Evolutionary conservation across 1,140 invertebrate species (phyloP).

Genomic region (Ectropis grisescens): DNA sequence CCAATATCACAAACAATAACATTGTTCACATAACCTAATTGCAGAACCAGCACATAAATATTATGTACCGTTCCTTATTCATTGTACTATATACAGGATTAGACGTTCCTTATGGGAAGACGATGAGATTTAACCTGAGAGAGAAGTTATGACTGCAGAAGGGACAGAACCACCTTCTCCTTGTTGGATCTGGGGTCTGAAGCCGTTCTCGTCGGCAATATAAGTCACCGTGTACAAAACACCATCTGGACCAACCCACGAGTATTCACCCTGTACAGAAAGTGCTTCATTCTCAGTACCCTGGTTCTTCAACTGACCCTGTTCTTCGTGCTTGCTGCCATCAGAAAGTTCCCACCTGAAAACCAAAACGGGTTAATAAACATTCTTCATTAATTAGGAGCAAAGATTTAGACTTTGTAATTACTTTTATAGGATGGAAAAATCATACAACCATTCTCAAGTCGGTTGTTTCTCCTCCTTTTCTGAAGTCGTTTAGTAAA

Average conservation of each 20-base stretch:
- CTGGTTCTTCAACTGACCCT: slow-evolving; percentile 72
- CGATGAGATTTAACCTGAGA: slow-evolving; percentile 28
- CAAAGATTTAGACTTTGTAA: not conserved
- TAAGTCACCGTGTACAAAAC: slow-evolving; percentile 75
- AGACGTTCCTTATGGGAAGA: slow-evolving; percentile 1
- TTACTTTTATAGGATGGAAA: not conserved
- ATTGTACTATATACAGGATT: slow-evolving; percentile 48
- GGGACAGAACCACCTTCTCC: slow-evolving; percentile 74
- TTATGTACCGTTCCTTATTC: slow-evolving; percentile 40
- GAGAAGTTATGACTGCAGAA: slow-evolving; percentile 41
- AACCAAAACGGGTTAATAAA: slow-evolving; percentile 4
- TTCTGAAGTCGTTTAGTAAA: not conserved
- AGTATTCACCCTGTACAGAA: slow-evolving; percentile 67
- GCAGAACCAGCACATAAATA: slow-evolving; percentile 55
- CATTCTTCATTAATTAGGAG: not conserved
- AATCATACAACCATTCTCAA: too few species aligned
- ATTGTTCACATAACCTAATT: too few species aligned
- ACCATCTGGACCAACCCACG: slow-evolving; percentile 72
- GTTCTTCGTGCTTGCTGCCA: slow-evolving; percentile 71
- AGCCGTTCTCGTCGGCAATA: slow-evolving; percentile 83
- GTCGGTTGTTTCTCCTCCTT: too few species aligned
- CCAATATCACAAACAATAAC: too few species aligned
- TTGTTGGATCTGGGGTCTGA: slow-evolving; percentile 71
- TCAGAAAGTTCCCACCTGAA: slow-evolving; percentile 51
- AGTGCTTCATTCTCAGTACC: slow-evolving; percentile 68